These are phyloP conservation scores for Eupithecia pulchellata DNA, from an alignment of 2,888 invertebrate species.

Conservation along the genomic window DNA sequence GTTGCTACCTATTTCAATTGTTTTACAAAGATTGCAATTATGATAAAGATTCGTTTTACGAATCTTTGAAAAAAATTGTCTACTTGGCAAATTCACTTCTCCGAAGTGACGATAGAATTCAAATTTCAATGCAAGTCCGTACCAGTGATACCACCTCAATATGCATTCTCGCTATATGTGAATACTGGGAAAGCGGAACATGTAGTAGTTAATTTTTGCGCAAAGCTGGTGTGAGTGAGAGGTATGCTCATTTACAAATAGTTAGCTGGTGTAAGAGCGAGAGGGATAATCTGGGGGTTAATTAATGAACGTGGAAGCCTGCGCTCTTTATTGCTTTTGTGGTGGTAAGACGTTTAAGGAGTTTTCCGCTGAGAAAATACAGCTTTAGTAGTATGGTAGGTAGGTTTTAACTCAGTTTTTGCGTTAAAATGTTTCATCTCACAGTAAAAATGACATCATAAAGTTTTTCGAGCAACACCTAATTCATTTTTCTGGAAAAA, in stretches of 20 bases:
- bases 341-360: conserved; percentile 82
- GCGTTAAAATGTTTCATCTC: background rate
- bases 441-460: background rate
- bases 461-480: background rate
- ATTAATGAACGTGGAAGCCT: conserved; percentile 86
- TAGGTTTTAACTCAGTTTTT: conserved; percentile 62
- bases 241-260: conserved; percentile 81
- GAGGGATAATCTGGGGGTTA: conserved; percentile 78
- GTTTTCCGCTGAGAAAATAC: conserved; percentile 80
- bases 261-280: conserved; percentile 72
- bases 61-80: background rate
- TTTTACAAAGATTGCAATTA: background rate
- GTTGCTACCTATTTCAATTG: background rate
- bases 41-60: background rate
- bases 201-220: conserved; percentile 86
- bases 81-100: background rate
- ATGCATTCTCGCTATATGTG: conserved; percentile 75
- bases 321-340: conserved; percentile 86
- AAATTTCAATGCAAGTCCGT: conserved; percentile 3
- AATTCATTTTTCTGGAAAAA: too few species aligned
- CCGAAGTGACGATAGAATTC: background rate
- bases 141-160: conserved; percentile 10
- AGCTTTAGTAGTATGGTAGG: conserved; percentile 54
- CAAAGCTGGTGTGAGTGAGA: conserved; percentile 83
- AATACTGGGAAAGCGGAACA: conserved; percentile 73